These are phyloP conservation scores for Stenodema calcarata DNA, from an alignment of 2,888 invertebrate species.

Conservation along the genomic window DNA sequence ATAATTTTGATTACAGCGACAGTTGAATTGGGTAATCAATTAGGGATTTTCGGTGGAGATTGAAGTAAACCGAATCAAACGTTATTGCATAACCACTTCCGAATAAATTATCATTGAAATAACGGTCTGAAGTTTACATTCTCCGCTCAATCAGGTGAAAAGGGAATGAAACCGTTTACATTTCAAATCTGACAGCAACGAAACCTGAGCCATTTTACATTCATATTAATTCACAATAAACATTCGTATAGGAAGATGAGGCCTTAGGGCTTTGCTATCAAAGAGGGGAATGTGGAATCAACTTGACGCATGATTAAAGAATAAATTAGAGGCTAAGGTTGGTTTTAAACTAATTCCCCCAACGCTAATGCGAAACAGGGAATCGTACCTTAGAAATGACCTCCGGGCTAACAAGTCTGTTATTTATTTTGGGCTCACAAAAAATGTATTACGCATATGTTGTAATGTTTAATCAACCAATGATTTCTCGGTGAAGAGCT, in stretches of 20 bases:
- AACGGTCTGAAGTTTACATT: no score
- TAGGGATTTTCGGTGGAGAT: no score
- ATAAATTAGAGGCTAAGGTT: slow-evolving; percentile 11
- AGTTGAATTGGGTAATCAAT: no score
- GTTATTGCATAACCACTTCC: no score
- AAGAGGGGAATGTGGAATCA: not conserved
- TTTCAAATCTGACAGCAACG: not conserved
- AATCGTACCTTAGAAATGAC: not conserved
- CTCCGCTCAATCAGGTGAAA: not conserved
- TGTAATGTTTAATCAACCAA: not conserved
- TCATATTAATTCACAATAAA: slow-evolving; percentile 25
- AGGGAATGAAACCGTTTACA: not conserved
- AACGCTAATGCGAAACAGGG: not conserved
- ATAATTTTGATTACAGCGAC: no score
- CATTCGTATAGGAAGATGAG: not conserved
- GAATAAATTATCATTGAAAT: no score
- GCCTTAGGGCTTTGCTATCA: not conserved
- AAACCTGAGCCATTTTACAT: not conserved
- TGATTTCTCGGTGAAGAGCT: not conserved
- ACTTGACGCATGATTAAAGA: slow-evolving; percentile 20
- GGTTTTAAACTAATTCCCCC: not conserved
- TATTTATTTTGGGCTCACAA: slow-evolving; percentile 9
- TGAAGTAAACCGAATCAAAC: no score
- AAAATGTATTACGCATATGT: not conserved
- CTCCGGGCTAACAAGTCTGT: not conserved